phyloP scores from a whole-genome alignment of 2,113 vertebrate species.

The Laticauda laticaudata region DNA sequence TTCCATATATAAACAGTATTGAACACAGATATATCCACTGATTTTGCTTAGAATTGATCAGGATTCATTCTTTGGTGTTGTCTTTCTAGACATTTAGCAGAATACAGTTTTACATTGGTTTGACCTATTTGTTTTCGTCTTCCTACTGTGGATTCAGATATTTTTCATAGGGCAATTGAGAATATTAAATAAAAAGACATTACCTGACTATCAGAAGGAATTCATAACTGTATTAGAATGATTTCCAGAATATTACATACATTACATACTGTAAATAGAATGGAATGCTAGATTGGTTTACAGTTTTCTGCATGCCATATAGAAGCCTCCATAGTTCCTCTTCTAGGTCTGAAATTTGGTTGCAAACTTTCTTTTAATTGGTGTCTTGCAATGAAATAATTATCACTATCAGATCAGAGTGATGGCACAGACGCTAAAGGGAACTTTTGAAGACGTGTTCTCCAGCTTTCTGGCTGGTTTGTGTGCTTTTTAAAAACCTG shows the following conservation, averaged over 20 bases:
- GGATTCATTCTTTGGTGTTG: background rate
- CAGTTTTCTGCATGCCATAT: background rate
- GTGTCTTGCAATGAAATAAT: background rate
- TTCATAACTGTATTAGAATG: background rate
- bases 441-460: background rate
- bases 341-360: background rate
- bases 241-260: background rate
- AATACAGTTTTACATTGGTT: background rate
- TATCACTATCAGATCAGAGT: background rate
- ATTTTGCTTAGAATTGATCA: background rate
- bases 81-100: background rate
- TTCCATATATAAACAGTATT: background rate
- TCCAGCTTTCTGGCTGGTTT: background rate
- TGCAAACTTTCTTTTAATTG: background rate
- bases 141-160: background rate
- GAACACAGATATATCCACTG: background rate
- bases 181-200: background rate
- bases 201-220: background rate
- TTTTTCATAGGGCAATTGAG: background rate
- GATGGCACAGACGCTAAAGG: background rate
- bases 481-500: background rate
- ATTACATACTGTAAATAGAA: background rate
- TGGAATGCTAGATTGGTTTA: background rate
- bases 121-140: background rate
- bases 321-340: background rate